Evolutionary conservation across 2,888 invertebrate species (phyloP).

Genomic region (Lepidochrysops patricia): DNA sequence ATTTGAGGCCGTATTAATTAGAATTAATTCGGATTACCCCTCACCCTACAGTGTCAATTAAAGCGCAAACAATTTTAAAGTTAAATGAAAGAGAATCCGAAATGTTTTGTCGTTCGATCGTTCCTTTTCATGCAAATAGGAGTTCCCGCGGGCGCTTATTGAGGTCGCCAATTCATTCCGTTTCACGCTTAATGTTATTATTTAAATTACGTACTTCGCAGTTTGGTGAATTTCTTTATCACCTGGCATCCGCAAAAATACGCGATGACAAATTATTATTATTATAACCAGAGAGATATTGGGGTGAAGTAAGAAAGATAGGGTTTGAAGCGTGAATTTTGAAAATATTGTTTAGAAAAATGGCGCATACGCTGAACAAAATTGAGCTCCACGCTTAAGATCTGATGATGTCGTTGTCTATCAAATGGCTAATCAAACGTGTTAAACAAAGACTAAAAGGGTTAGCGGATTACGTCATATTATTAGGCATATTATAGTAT

Average conservation of each 20-base stretch:
- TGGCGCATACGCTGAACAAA: no score
- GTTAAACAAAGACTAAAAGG: no score
- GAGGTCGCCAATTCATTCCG: slow-evolving; percentile 48
- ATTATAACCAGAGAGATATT: no score
- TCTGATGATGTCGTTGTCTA: no score
- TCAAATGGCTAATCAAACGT: no score
- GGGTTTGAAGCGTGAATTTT: no score
- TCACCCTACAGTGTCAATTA: slow-evolving; percentile 53
- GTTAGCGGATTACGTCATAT: no score
- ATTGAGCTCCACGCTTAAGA: no score
- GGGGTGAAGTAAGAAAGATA: no score
- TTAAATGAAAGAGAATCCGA: slow-evolving; percentile 61
- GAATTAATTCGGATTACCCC: slow-evolving; percentile 51
- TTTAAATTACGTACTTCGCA: slow-evolving; percentile 58
- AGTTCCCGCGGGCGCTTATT: slow-evolving; percentile 46
- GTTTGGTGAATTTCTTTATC: slow-evolving; percentile 43
- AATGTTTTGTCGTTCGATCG: slow-evolving; percentile 64
- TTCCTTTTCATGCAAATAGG: slow-evolving; percentile 67
- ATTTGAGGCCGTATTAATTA: slow-evolving; percentile 44
- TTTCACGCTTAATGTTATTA: slow-evolving; percentile 54
- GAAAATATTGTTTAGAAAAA: no score
- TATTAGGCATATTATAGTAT: no score
- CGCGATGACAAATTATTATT: no score
- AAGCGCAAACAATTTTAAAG: slow-evolving; percentile 61
- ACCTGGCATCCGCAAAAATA: neutral